Evolutionary conservation across 2,113 vertebrate genomes (phyloP), one percentile per base, ranked within the genome.

Genomic region (Tympanuchus pallidicinctus): DNA sequence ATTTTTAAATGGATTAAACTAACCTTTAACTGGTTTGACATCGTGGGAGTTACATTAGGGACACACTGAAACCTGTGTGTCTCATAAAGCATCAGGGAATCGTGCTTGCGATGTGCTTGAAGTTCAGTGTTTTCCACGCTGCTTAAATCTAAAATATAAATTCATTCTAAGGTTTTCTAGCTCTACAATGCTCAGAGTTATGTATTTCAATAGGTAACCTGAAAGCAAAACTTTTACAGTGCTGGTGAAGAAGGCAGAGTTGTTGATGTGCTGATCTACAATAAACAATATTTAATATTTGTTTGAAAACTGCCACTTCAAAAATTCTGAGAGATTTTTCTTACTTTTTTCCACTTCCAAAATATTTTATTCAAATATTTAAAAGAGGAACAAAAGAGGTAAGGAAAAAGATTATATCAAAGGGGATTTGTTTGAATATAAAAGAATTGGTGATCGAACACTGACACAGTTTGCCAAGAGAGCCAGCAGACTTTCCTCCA

Each of bases 11-110:
- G 12, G 42, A 74, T 83, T 63, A 83, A 90, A 70, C 1, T 2
- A 11, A 66, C 70, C 20, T 21, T 10, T 50, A 66, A 45, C 24
- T 48, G 10, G n/a, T 4, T 7, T 71, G 45, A 71, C 0, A 0
- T 38, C 45, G 78, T 13, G 34, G 18, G 8, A 74, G 11, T 61
- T 36, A 45, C n/a, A 65, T 38, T 65, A 73, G 10, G 40, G 65
- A 47, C 52, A 86, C 6, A 77, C 5, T 57, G 40, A 87, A 90
- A 38, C 18, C 18, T 5, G 7, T 78, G 83, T 75, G 8, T 74
- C 25, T 75, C 25, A 50, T 42, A 19, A 81, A 79, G 5, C 8
- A 75, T 76, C 25, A 69, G 25, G 7, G 25, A 81, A 87, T 48
- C 48, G 42, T 11, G 12, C 13, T 52, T 70, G 32, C 22, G 38